Base-by-base conservation (phyloP, 2,113 vertebrate genomes). In the Psittacus erithacus region DNA sequence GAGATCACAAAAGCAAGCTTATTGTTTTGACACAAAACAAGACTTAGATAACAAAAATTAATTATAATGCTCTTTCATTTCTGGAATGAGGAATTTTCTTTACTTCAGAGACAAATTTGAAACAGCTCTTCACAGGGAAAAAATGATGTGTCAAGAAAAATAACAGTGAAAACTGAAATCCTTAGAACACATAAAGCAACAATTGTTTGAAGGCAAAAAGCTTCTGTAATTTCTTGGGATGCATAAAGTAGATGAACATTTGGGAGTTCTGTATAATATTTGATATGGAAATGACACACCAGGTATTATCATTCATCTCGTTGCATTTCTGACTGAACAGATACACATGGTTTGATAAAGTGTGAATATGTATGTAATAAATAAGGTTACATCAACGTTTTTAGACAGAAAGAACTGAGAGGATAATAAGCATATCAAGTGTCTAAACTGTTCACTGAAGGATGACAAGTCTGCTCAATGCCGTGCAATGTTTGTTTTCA, bases 1-100 rank as follows among this genome's bases (percentile, higher is more conserved):
- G 57, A 7, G 10, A 91, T 89, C 67, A 92, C 55, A 91, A 84
- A 91, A 85, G 35, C 15, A 93, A 31, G 62, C 62, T 92, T 89
- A 89, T 82, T 12, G 6, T 96, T 94, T 92, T 76, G 78, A 95
- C 65, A 95, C 9, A 89, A 94, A 95, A 59, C n/a, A 75, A 88
- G 69, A 67, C 35, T 84, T 74, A 64, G 85, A 90, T 90, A 74
- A 84, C 23, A 87, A 84, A 93, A 93, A 89, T 81, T 49, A 82
- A 82, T 95, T 91, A 87, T 57, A 82, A 87, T 13, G 5, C 16
- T 35, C 18, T 77, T 27, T 88, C 47, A 38, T 65, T 86, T 96
- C 65, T 87, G 15, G 19, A 89, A 76, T 60, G 29, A 88, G 64
- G 7, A 79, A 65, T 79, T 84, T 82, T 75, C 20, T 62, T 25